These are phyloP conservation scores for Scarus forsteni DNA, from an alignment of 2,797 vertebrate species.

Conservation along the genomic window DNA sequence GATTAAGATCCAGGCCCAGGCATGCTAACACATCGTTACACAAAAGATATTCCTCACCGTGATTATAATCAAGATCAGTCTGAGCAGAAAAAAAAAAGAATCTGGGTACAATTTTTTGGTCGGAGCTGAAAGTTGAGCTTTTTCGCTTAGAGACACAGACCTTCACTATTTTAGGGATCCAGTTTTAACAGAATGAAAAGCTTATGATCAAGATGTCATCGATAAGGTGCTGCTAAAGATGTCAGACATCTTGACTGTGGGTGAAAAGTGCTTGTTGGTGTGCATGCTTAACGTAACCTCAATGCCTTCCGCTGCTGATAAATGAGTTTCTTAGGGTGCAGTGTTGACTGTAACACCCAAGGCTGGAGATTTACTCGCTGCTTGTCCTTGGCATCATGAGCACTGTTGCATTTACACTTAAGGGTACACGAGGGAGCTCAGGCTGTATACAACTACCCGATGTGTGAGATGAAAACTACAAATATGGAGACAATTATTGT, in stretches of 20 bases:
- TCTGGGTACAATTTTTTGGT: constrained; percentile 68
- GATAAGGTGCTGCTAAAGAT: constrained; percentile 64
- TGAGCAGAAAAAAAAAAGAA: constrained; percentile 36
- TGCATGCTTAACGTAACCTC: constrained; percentile 31
- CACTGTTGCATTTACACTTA: no score
- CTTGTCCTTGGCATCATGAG: no score
- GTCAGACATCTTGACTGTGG: constrained; percentile 45
- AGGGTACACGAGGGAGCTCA: no score
- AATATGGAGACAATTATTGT: no score
- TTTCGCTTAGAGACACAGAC: constrained; percentile 52
- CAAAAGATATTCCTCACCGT: constrained; percentile 63
- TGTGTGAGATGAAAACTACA: no score
- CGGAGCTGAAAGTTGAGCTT: constrained; percentile 72
- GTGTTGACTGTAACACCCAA: no score
- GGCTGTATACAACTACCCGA: no score
- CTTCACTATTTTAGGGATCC: constrained; percentile 46
- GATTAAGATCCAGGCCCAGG: constrained; percentile 53
- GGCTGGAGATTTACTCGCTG: background rate
- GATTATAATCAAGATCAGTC: constrained; percentile 50
- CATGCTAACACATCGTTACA: constrained; percentile 55
- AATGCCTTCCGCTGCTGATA: constrained; percentile 21
- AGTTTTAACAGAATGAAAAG: constrained; percentile 29
- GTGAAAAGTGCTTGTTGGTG: constrained; percentile 27
- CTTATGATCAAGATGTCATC: constrained; percentile 33
- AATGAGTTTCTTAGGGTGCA: constrained; percentile 2